Percentiles rank a stretch among this genome's conserved stretches.
These are phyloP conservation scores for Drosophila pallidifrons DNA, from an alignment of 1,140 invertebrate genomes.

Conservation along the genomic window DNA sequence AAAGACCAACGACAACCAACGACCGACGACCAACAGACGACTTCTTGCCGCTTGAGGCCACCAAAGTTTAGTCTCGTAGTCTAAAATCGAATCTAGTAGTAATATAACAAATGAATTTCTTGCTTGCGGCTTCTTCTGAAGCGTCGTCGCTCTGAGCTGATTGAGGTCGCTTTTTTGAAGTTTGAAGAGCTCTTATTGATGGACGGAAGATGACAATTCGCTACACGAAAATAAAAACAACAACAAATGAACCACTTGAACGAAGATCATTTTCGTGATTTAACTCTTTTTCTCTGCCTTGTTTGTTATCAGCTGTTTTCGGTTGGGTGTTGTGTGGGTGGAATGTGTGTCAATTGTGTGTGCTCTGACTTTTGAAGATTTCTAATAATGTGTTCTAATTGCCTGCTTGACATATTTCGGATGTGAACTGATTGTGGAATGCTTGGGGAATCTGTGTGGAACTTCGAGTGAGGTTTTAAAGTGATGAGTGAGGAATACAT, in stretches of 20 bases:
- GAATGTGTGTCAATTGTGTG: constrained; percentile 43
- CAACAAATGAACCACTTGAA: constrained; percentile 26
- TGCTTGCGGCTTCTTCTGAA: constrained; percentile 24
- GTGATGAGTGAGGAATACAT: too few species aligned
- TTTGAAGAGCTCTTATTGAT: constrained; percentile 25
- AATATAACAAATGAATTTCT: constrained; percentile 20
- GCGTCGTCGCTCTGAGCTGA: constrained; percentile 4
- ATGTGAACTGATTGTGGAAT: neutral
- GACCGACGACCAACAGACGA: neutral
- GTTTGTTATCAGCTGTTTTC: neutral
- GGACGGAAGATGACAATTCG: constrained; percentile 23
- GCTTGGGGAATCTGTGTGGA: neutral
- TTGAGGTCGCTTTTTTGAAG: constrained; percentile 25
- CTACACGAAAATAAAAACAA: constrained; percentile 2
- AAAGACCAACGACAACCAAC: constrained; percentile 2
- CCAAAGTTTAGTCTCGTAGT: constrained; percentile 18
- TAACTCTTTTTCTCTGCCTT: neutral
- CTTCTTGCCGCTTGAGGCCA: constrained; percentile 3
- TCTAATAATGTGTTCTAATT: constrained; percentile 2
- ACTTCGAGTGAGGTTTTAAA: too few species aligned
- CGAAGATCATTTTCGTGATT: constrained; percentile 7
- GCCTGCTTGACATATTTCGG: constrained; percentile 12
- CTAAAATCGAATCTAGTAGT: constrained; percentile 15
- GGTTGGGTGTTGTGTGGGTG: constrained; percentile 9
- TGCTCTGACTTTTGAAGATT: constrained; percentile 4